Conservation (phyloP, 1,140 invertebrate genomes). For the Ctenoplectra terminalis region DNA sequence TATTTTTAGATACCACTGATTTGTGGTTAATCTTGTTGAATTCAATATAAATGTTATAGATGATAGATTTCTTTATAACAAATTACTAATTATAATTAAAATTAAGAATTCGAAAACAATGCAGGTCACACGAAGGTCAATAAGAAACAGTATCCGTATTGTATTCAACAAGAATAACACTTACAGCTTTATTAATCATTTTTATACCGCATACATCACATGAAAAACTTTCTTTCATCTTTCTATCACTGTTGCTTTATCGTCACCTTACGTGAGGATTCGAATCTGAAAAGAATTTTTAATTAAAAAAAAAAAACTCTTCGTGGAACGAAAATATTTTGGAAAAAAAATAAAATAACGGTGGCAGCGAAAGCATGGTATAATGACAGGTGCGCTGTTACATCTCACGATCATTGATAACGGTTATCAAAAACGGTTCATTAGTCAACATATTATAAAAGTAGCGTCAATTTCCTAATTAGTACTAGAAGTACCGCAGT, state of each 20-base stretch:
- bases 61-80: not conserved
- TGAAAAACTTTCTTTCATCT: slow-evolving; percentile 16
- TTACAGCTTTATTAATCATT: slow-evolving; percentile 15
- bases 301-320: not conserved
- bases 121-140: not conserved
- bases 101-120: not conserved
- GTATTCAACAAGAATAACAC: slow-evolving; percentile 27
- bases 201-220: slow-evolving; percentile 20
- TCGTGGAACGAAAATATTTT: not conserved
- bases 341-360: not conserved
- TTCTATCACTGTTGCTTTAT: not conserved
- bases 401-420: slow-evolving; percentile 47
- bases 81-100: not conserved
- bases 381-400: slow-evolving; percentile 56
- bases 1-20: slow-evolving; percentile 1
- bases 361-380: slow-evolving; percentile 15
- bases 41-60: slow-evolving; percentile 14
- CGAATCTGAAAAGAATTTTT: slow-evolving; percentile 29
- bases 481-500: slow-evolving; percentile 59
- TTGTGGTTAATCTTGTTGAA: slow-evolving; percentile 5
- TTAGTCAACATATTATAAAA: slow-evolving; percentile 59
- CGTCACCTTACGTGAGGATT: not conserved
- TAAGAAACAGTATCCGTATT: not conserved
- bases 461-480: slow-evolving; percentile 65
- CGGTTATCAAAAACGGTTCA: slow-evolving; percentile 35